Conservation (phyloP, 2,113 vertebrate species). For the Tachycineta bicolor region DNA sequence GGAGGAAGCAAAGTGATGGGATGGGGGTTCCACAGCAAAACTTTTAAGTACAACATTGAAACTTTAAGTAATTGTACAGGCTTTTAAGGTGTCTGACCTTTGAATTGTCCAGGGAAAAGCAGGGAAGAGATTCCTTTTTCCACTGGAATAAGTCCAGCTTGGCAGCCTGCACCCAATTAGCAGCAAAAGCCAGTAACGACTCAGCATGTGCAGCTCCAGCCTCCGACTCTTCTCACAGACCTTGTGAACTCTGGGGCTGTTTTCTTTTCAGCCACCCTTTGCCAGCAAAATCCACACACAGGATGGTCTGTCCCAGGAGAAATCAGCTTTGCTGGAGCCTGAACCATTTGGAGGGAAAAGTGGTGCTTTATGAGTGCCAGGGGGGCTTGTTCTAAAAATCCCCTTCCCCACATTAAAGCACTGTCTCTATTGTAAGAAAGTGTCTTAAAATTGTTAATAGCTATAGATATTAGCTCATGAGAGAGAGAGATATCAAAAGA, state of each 20-base stretch:
- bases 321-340: not conserved
- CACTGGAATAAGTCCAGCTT: not conserved
- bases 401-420: not conserved
- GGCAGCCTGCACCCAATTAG: constrained; percentile 2
- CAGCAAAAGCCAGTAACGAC: not conserved
- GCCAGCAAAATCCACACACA: not conserved
- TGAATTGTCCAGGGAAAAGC: not conserved
- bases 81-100: constrained; percentile 29
- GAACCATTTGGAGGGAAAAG: not conserved
- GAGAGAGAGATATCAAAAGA: no score
- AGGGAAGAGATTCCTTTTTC: constrained; percentile 22
- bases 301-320: not conserved
- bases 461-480: not conserved
- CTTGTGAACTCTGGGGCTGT: not conserved
- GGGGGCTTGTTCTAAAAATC: not conserved
- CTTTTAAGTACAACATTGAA: not conserved
- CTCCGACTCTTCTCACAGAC: constrained; percentile 14
- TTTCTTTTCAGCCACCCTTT: constrained; percentile 3
- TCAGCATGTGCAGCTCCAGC: constrained; percentile 2
- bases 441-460: not conserved
- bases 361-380: not conserved
- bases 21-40: not conserved
- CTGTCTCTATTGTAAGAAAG: not conserved
- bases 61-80: not conserved
- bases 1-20: not conserved